Percentiles rank a stretch among this genome's conserved stretches.
Evolutionary conservation across 2,888 invertebrate genomes (phyloP).

Genomic region (Acrocyrtus sp.): DNA sequence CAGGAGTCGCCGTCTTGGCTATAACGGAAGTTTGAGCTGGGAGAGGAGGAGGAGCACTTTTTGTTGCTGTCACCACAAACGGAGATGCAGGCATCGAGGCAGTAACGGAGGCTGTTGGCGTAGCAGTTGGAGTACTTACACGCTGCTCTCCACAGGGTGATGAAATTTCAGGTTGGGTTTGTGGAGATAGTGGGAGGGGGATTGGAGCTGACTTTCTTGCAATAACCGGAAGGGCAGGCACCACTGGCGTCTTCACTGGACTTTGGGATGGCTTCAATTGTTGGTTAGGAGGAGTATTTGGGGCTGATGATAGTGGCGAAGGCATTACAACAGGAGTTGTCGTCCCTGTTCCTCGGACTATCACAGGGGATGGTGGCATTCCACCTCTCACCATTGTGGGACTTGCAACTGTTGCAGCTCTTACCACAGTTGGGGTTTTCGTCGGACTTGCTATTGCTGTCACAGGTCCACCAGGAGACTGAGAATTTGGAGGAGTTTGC

Average conservation of each 20-base stretch:
- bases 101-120: background rate
- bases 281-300: background rate
- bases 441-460: conserved; percentile 6
- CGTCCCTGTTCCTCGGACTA: too few species aligned
- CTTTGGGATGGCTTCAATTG: background rate
- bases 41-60: conserved; percentile 2
- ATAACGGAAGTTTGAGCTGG: background rate
- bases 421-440: conserved; percentile 26
- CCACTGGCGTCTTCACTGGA: background rate
- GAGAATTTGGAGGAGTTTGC: too few species aligned
- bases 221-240: background rate
- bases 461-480: too few species aligned
- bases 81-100: background rate
- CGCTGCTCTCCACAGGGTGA: background rate
- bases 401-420: conserved; percentile 14
- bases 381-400: background rate
- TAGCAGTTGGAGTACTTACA: conserved; percentile 1
- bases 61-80: background rate
- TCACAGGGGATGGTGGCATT: background rate
- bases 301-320: background rate
- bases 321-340: too few species aligned
- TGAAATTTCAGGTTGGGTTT: background rate
- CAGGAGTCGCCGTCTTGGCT: background rate
- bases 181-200: background rate
- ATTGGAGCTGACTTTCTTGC: background rate